Evolutionary conservation across 2,113 vertebrate genomes (phyloP).

Genomic region (Salminus brasiliensis): DNA sequence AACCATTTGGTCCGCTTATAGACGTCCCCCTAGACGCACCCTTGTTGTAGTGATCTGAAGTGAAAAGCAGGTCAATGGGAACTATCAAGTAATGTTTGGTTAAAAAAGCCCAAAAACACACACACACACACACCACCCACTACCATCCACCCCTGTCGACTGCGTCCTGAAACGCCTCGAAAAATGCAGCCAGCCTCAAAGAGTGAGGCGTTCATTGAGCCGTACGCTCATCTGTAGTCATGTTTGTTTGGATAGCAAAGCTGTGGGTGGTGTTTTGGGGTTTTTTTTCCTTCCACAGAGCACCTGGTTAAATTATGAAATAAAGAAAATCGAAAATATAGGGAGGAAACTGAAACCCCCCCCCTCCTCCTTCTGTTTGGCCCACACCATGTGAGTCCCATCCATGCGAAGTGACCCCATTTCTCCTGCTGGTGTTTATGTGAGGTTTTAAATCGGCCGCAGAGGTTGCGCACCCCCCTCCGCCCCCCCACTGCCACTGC

Average conservation of each 20-base stretch:
- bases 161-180: constrained; percentile 1
- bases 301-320: constrained; percentile 12
- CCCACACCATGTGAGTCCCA: constrained; percentile 41
- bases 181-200: constrained; percentile 3
- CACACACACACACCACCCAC: no score
- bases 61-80: constrained; percentile 26
- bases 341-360: constrained; percentile 7
- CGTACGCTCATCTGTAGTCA: not conserved
- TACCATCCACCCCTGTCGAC: not conserved
- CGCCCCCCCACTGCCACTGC: constrained; percentile 2
- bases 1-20: constrained; percentile 23
- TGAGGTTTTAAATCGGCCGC: constrained; percentile 37
- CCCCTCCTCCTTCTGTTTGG: constrained; percentile 9
- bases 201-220: constrained; percentile 10
- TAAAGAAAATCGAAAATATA: not conserved
- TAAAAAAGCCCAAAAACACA: not conserved
- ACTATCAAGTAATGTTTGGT: not conserved
- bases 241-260: constrained; percentile 16
- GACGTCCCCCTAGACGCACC: not conserved
- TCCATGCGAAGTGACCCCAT: constrained; percentile 40
- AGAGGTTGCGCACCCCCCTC: not conserved
- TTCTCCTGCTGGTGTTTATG: constrained; percentile 40
- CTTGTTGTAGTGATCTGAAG: constrained; percentile 31
- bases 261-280: no score
- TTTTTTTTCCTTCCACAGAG: constrained; percentile 27